Base-by-base conservation (phyloP, 2,888 invertebrate genomes). In the Clivina fossor region DNA sequence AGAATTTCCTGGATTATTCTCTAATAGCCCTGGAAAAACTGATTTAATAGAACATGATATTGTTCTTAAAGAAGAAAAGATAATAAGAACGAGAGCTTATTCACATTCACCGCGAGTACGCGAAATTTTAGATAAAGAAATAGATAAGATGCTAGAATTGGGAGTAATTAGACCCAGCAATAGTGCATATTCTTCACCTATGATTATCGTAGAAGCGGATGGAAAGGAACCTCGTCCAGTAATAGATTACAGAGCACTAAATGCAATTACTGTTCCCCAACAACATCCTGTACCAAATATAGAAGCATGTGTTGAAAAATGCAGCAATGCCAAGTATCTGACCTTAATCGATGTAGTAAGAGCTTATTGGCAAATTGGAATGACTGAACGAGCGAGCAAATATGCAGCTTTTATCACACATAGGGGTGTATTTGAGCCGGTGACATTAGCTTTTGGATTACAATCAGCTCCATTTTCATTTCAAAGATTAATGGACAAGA, bases 271-370 rank as follows among this genome's bases (percentile, higher is more conserved):
- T 11, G 44, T 44, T 24, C 44, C 44, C 1, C 44, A 44, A 9
- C 44, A 44, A 26, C 44, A 44, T 44, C 44, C 44, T 4, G 44
- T 46, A 32, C 46, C 46, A 3, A 46, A 46, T 18, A 32, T 46
- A 15, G 32, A 46, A 18, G 8, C 32, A 2, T 46, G 46, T 20
- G 32, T 46, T 3, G 32, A 46, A n/a, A 2, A 19, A 32, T 46
- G 46, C 11, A 46, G 32, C 18, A 11, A 8, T 9, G 46, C 32
- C 2, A 46, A 32, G 18, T 32, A 32, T 46, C 19, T 46, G n/a
- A 32, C 19, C 32, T 19, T 18, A 13, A 46, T 46, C 19, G 46
- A 46, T 11, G 32, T 46, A 2, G 46, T 46, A 7, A 16, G 32
- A 32, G 46, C 18, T 3, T 46, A 46, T 32, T 46, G 46, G 46